Conservation (phyloP, 2,113 vertebrate species). For the Tragelaphus buxtoni region DNA sequence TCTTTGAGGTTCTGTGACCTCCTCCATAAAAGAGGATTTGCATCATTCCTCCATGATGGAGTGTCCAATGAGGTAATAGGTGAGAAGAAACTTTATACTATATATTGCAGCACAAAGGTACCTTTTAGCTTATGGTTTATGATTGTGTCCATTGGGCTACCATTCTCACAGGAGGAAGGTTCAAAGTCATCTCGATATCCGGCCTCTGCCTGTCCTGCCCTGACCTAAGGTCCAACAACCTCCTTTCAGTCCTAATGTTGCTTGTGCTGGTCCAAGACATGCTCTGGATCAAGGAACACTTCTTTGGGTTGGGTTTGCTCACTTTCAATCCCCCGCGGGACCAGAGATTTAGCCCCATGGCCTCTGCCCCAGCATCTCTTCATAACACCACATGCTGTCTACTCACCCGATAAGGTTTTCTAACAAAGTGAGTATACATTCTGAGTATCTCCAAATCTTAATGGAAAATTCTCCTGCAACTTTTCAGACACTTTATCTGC, state of each 20-base stretch:
- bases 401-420: conserved; percentile 56
- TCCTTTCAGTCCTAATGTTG: neutral
- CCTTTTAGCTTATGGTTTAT: neutral
- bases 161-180: neutral
- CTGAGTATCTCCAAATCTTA: conserved; percentile 73
- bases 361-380: conserved; percentile 19
- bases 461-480: conserved; percentile 73
- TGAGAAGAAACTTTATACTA: neutral
- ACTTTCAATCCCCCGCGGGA: neutral
- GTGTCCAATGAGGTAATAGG: neutral
- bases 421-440: conserved; percentile 40
- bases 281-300: neutral
- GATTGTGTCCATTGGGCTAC: neutral
- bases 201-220: too few relatives aligned
- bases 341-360: neutral
- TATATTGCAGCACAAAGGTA: neutral
- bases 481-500: conserved; percentile 67
- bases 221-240: neutral
- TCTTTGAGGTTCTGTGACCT: neutral
- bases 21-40: neutral
- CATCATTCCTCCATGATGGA: neutral
- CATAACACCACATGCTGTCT: conserved; percentile 25
- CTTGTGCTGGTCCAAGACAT: neutral
- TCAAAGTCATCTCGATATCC: neutral
- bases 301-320: neutral